Evolutionary conservation across 2,797 vertebrate species (phyloP).

Genomic region (Sus cebifrons): DNA sequence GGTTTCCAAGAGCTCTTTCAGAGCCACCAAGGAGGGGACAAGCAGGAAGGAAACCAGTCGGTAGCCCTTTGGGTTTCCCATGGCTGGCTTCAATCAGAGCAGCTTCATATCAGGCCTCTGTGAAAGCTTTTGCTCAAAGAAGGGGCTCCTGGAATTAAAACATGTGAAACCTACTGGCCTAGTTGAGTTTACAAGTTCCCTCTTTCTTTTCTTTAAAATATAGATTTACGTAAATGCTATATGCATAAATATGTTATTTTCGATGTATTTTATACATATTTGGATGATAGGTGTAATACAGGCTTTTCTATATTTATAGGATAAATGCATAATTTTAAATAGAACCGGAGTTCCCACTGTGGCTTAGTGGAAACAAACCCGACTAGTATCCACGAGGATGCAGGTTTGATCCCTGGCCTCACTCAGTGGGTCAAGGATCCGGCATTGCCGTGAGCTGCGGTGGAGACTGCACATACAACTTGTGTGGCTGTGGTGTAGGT

Average conservation of each 20-base stretch:
- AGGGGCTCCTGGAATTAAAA: neutral
- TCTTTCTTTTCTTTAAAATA: neutral
- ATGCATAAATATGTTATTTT: neutral
- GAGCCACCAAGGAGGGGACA: neutral
- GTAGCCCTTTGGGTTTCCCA: neutral
- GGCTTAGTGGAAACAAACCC: too few species aligned
- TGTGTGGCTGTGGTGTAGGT: too few species aligned
- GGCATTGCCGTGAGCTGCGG: too few species aligned
- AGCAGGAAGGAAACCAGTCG: too few species aligned
- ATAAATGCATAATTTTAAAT: constrained; percentile 30
- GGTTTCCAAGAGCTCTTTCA: neutral
- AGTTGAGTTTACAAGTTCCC: neutral
- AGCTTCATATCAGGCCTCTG: neutral
- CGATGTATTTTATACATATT: neutral
- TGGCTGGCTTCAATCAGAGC: neutral
- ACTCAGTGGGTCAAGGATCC: too few species aligned
- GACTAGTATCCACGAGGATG: too few species aligned
- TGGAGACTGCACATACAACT: too few species aligned
- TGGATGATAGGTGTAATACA: neutral
- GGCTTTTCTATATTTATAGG: neutral
- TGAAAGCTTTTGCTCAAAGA: constrained; percentile 40
- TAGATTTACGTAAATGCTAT: neutral
- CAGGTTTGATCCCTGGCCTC: too few species aligned
- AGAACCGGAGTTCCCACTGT: too few species aligned
- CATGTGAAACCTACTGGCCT: neutral